Percentiles rank a stretch among this genome's conserved stretches.
These are phyloP conservation scores for Rhamnusium bicolor DNA, from an alignment of 2,888 invertebrate genomes.

Conservation along the genomic window DNA sequence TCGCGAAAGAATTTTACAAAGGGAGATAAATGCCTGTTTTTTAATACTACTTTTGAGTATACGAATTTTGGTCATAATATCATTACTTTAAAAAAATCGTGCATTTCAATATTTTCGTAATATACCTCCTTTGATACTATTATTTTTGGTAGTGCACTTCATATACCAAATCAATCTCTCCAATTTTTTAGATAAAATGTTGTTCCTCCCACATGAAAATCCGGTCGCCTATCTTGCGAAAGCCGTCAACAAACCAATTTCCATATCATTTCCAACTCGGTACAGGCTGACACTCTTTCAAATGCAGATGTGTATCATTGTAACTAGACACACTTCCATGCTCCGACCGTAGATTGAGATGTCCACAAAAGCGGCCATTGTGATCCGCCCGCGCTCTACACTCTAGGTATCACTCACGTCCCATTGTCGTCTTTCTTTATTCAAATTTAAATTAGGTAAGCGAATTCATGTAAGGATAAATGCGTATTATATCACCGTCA, in stretches of 20 bases:
- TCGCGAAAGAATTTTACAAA: too few relatives aligned
- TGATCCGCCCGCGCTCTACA: slow-evolving; percentile 37
- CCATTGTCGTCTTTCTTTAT: slow-evolving; percentile 54
- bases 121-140: background rate
- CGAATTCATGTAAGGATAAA: slow-evolving; percentile 43
- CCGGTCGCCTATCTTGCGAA: slow-evolving; percentile 6
- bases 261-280: slow-evolving; percentile 67
- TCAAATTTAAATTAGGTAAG: slow-evolving; percentile 58
- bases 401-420: slow-evolving; percentile 43
- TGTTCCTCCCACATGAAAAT: background rate
- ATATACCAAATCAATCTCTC: background rate
- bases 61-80: too few relatives aligned
- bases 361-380: slow-evolving; percentile 58
- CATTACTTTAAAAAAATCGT: too few relatives aligned
- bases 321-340: slow-evolving; percentile 60
- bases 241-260: slow-evolving; percentile 63
- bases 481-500: background rate
- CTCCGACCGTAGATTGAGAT: slow-evolving; percentile 55
- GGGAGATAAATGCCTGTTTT: too few relatives aligned
- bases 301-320: slow-evolving; percentile 68
- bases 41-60: too few relatives aligned
- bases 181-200: background rate
- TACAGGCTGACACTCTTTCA: slow-evolving; percentile 67
- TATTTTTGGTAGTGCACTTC: background rate
- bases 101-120: too few relatives aligned